phyloP scores from a whole-genome alignment of 1,140 invertebrate genomes.

The Cherax destructor region DNA sequence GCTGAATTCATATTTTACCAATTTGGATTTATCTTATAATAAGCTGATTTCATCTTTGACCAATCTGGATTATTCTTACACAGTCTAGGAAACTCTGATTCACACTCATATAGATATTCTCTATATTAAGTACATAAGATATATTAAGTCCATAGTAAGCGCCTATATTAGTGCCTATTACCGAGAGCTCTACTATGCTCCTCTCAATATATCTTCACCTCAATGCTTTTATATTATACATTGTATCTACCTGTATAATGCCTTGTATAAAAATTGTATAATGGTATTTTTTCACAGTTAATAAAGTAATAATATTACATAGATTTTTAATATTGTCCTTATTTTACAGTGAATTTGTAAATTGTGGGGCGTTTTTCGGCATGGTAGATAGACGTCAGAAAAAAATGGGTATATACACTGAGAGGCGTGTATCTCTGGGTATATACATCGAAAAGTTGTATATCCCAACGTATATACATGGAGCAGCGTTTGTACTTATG shows the following conservation, averaged over 20 bases:
- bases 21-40: not conserved
- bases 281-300: slow-evolving; percentile 1
- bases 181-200: not conserved
- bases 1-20: not conserved
- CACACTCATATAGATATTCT: not conserved
- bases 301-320: not conserved
- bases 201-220: not conserved
- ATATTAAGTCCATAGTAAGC: not conserved
- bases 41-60: not conserved
- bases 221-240: not conserved
- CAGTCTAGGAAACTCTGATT: not conserved
- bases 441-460: too few relatives aligned
- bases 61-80: not conserved
- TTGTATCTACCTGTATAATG: not conserved
- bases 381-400: too few relatives aligned
- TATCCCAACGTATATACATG: too few relatives aligned
- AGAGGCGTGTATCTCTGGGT: too few relatives aligned
- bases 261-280: not conserved
- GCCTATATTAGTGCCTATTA: not conserved
- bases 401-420: too few relatives aligned
- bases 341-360: too few relatives aligned
- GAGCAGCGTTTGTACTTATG: too few relatives aligned
- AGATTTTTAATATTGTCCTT: not conserved
- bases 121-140: not conserved
- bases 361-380: too few relatives aligned